Conservation (phyloP, 2,888 invertebrate genomes). For the Pelosia muscerda region DNA sequence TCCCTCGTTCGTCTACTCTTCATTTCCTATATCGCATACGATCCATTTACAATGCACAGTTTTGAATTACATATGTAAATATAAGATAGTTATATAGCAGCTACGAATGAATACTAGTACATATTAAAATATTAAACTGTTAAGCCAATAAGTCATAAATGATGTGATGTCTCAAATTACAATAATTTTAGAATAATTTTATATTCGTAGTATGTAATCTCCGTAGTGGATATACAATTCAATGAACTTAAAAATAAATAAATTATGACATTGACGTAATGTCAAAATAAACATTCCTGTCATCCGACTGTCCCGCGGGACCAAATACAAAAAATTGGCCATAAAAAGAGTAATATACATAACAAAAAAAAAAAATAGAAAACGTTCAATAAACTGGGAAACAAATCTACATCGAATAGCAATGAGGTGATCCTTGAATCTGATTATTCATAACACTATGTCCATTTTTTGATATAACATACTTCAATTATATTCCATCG, state of each 20-base stretch:
- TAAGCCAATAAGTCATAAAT: not conserved
- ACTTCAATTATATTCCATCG: conserved; percentile 8
- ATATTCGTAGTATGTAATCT: not conserved
- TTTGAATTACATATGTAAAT: conserved; percentile 18
- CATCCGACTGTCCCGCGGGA: conserved; percentile 17
- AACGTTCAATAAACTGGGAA: conserved; percentile 60
- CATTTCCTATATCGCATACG: conserved; percentile 73
- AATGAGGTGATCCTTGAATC: conserved; percentile 53
- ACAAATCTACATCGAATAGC: conserved; percentile 56
- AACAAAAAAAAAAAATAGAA: conserved; percentile 16
- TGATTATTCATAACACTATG: conserved; percentile 17
- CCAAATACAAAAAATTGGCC: conserved; percentile 6
- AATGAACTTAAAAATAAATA: conserved; percentile 6
- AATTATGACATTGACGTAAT: not conserved
- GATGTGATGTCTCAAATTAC: not conserved
- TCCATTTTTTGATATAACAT: conserved; percentile 1
- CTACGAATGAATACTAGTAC: not conserved
- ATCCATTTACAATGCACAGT: conserved; percentile 56
- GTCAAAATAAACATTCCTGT: conserved; percentile 32
- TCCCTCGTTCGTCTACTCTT: conserved; percentile 76
- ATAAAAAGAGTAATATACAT: conserved; percentile 10
- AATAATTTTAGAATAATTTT: not conserved
- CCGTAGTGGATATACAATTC: not conserved
- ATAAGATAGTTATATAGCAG: not conserved
- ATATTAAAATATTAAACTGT: not conserved